Conservation (phyloP, 64 coral and sea anemone genomes). For the Pocillopora verrucosa region DNA sequence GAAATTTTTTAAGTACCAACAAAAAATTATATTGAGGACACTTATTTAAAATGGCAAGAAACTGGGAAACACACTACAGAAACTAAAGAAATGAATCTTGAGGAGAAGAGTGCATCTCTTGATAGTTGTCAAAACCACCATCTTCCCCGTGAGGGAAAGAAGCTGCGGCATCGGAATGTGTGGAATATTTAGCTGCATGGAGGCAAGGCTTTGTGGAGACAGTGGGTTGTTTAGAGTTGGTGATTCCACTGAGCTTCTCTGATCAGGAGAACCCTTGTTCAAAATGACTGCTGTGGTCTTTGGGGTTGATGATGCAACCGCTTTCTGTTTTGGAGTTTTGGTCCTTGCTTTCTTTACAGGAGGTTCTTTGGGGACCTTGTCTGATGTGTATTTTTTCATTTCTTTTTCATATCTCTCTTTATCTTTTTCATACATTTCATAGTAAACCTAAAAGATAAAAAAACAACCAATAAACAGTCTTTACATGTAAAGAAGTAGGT, state of each 20-base stretch:
- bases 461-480: neutral
- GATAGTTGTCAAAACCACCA: conserved; percentile 61
- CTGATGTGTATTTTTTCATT: conserved; percentile 95
- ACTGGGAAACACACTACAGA: too few relatives aligned
- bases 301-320: neutral
- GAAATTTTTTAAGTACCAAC: too few relatives aligned
- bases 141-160: conserved; percentile 45
- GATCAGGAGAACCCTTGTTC: conserved; percentile 47
- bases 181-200: conserved; percentile 73
- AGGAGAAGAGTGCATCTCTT: conserved; percentile 42
- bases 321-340: conserved; percentile 43
- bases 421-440: conserved; percentile 99
- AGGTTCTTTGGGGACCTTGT: conserved; percentile 70
- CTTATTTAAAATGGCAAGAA: too few relatives aligned
- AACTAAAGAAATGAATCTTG: conserved; percentile 64
- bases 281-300: neutral
- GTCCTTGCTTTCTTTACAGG: conserved; percentile 71
- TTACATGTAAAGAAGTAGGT: neutral
- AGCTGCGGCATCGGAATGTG: conserved; percentile 71
- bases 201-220: conserved; percentile 72
- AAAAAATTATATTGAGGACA: too few relatives aligned
- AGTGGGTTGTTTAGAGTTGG: conserved; percentile 76
- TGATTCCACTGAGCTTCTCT: conserved; percentile 54
- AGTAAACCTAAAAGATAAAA: conserved; percentile 70
- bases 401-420: conserved; percentile 95